phyloP scores from a whole-genome alignment of 2,797 vertebrate genomes.

The Tapera naevia region DNA sequence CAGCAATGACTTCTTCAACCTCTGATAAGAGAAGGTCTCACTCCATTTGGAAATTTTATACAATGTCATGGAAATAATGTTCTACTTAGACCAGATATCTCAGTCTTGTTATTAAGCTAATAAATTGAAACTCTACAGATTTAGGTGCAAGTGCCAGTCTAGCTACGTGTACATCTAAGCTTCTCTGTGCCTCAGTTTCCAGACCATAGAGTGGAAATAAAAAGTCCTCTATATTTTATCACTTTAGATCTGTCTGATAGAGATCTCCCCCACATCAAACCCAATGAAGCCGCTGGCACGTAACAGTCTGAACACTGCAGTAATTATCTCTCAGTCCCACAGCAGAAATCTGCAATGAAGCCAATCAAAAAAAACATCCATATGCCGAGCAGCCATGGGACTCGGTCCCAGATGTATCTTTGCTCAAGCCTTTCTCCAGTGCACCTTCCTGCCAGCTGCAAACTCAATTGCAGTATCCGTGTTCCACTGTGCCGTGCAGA shows the following conservation, averaged over 20 bases:
- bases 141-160: not conserved
- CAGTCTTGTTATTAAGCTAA: not conserved
- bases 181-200: not conserved
- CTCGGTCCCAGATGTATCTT: not conserved
- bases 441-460: slow-evolving; percentile 34
- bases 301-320: not conserved
- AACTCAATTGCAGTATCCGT: not conserved
- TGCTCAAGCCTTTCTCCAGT: not conserved
- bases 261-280: not conserved
- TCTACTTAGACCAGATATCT: not conserved
- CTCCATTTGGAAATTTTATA: not conserved
- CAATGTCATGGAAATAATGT: not conserved
- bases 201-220: not conserved
- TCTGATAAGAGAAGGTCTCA: not conserved
- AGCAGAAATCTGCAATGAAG: not conserved
- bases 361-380: not conserved
- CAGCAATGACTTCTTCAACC: not conserved
- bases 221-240: not conserved
- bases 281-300: rapidly evolving
- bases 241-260: not conserved
- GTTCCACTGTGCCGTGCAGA: not conserved
- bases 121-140: not conserved
- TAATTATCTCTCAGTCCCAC: not conserved
- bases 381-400: not conserved
- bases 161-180: not conserved